Conservation (phyloP, 2,797 vertebrate genomes). For the Notamacropus eugenii region DNA sequence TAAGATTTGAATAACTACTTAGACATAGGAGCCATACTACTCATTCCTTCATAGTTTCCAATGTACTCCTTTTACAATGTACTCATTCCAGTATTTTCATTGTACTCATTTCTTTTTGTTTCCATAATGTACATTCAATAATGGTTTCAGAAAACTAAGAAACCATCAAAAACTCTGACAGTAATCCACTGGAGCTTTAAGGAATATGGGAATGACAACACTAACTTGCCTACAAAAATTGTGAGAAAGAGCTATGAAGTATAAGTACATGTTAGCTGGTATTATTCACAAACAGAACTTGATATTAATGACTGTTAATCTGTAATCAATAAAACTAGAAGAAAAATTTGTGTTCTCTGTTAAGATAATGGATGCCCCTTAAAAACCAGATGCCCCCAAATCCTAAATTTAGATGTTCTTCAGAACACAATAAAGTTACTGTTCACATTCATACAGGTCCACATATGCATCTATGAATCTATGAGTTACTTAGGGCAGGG, state of each 20-base stretch:
- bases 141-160: background rate
- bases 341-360: background rate
- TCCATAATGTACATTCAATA: background rate
- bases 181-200: background rate
- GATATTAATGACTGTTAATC: constrained; percentile 8
- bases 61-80: too few species aligned
- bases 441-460: constrained; percentile 43
- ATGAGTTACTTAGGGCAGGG: background rate
- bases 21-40: background rate
- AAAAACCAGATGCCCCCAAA: constrained; percentile 7
- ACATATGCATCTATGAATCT: background rate
- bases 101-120: background rate
- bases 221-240: constrained; percentile 52
- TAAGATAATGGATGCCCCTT: constrained; percentile 18
- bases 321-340: constrained; percentile 19
- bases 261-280: constrained; percentile 27
- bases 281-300: constrained; percentile 26
- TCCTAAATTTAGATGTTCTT: constrained; percentile 37
- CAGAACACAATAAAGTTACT: constrained; percentile 49
- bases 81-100: too few species aligned
- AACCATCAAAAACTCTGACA: background rate
- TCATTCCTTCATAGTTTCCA: too few species aligned
- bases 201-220: constrained; percentile 9
- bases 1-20: background rate
- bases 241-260: constrained; percentile 41